These are phyloP conservation scores for Eupithecia vulgata DNA, from an alignment of 2,888 invertebrate species.

Conservation along the genomic window DNA sequence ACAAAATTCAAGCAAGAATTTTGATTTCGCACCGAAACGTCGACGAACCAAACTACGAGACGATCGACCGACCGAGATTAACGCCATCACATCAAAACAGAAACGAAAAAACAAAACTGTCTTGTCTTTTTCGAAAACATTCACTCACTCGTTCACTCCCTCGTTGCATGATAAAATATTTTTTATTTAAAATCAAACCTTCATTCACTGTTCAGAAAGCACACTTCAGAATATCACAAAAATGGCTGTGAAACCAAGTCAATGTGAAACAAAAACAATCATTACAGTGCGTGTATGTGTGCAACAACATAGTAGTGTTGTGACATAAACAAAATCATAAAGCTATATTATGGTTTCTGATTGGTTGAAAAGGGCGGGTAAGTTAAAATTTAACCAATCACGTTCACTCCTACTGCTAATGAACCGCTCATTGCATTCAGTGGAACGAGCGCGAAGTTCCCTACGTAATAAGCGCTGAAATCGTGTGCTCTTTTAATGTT, in stretches of 20 bases:
- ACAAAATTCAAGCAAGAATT: slow-evolving; percentile 32
- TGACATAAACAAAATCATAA: slow-evolving; percentile 80
- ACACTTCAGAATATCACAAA: slow-evolving; percentile 48
- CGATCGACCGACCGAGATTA: slow-evolving; percentile 39
- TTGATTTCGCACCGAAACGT: slow-evolving; percentile 49
- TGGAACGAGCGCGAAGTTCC: slow-evolving; percentile 75
- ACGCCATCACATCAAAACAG: slow-evolving; percentile 55
- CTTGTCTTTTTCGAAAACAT: slow-evolving; percentile 47
- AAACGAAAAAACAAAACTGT: slow-evolving; percentile 39
- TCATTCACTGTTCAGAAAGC: slow-evolving; percentile 46
- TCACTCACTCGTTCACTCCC: slow-evolving; percentile 55
- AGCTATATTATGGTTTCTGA: slow-evolving; percentile 64
- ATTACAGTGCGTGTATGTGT: slow-evolving; percentile 67
- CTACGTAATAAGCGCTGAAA: slow-evolving; percentile 84
- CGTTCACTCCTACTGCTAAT: slow-evolving; percentile 63
- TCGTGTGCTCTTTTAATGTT: slow-evolving; percentile 79
- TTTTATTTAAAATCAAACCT: slow-evolving; percentile 26
- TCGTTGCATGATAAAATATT: slow-evolving; percentile 12
- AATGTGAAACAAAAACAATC: slow-evolving; percentile 63
- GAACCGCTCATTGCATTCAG: slow-evolving; percentile 70
- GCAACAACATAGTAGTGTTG: slow-evolving; percentile 57
- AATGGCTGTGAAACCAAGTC: slow-evolving; percentile 52
- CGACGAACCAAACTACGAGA: slow-evolving; percentile 13
- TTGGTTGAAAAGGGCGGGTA: slow-evolving; percentile 75
- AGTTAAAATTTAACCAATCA: slow-evolving; percentile 76